Base-by-base conservation (phyloP, 2,797 vertebrate species). In the Gephyroberyx darwinii region DNA sequence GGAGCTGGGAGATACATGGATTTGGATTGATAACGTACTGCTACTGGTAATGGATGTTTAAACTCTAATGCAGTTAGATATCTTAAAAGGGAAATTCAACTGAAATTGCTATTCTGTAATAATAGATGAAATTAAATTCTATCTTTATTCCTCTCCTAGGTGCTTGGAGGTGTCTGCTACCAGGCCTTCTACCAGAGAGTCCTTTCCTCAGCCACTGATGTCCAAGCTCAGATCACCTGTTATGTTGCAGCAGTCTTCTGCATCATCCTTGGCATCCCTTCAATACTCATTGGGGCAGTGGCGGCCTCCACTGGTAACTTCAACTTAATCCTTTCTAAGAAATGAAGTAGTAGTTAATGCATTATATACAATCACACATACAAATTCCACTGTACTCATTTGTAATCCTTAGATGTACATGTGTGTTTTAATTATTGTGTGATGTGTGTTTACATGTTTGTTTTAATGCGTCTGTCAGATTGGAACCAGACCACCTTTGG, bases 11-110 rank as follows among this genome's bases (percentile, higher is more conserved):
- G 83, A 92, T 10, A 16, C 87, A 66, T 91, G 92, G 55, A 67
- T 82, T 59, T 95, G 94, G 94, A 56, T 94, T 50, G 93, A 94
- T 30, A 62, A 83, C 3, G 0, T 90, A 14, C 65, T 90, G 56
- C 50, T 87, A 3, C 0, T 87, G 65, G 88, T 88, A 82, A 83
- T 22, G 22, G 2, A 62, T 22, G 51, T 10, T 51, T 20, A 51
- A 19, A 22, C n/a, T 6, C 8, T 8, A 20, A 1, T 51, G 48
- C 48, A 51, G 12, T 19, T 12, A 13, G 10, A 1, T 12, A 30
- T 22, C 51, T 53, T 53, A 5, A 12, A 54, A 54, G 26, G 41
- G 41, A 5, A 43, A 14, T 43, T 43, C 41, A 2, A 35, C 8
- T 35, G 33, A 35, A 35, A 7, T 13, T 41, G 39, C 3, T 41